A percentile compares a stretch with the other conserved stretches of the same genome.
phyloP scores from a whole-genome alignment of 2,113 vertebrate genomes.

The Odontesthes bonariensis region DNA sequence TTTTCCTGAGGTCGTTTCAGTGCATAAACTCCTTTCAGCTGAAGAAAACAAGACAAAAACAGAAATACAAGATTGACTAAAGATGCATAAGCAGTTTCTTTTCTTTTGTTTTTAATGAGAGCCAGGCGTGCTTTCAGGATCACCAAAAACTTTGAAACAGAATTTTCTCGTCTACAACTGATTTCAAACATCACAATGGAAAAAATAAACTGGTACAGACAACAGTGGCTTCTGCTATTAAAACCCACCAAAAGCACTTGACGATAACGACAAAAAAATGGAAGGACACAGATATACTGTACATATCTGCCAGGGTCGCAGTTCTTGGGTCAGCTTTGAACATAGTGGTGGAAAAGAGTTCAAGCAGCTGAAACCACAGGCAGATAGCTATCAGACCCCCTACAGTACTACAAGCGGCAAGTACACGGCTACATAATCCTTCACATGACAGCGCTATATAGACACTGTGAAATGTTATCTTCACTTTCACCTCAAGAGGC shows the following conservation, averaged over 20 bases:
- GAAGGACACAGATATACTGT: constrained; percentile 70
- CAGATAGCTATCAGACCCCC: constrained; percentile 83
- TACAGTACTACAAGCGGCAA: constrained; percentile 77
- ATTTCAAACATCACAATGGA: constrained; percentile 61
- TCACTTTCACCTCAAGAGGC: constrained; percentile 81
- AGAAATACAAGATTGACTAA: constrained; percentile 23
- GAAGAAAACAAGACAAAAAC: constrained; percentile 48
- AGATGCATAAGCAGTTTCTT: not conserved
- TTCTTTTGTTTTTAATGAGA: not conserved
- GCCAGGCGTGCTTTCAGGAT: not conserved
- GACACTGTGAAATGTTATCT: constrained; percentile 85
- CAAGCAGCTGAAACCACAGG: constrained; percentile 72
- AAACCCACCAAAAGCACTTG: constrained; percentile 73
- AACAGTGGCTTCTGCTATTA: constrained; percentile 69
- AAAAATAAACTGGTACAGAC: constrained; percentile 58
- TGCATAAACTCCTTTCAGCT: constrained; percentile 99
- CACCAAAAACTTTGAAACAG: constrained; percentile 22
- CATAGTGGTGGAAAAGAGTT: constrained; percentile 29
- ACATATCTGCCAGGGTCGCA: constrained; percentile 75
- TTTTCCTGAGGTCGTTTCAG: constrained; percentile 96
- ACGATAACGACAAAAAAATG: constrained; percentile 68
- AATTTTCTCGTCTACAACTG: constrained; percentile 29
- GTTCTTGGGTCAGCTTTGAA: constrained; percentile 67
- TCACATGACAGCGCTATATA: constrained; percentile 82
- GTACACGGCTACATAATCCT: constrained; percentile 79